Evolutionary conservation across 2,888 invertebrate species (phyloP).

Genomic region (Mythimna impura): DNA sequence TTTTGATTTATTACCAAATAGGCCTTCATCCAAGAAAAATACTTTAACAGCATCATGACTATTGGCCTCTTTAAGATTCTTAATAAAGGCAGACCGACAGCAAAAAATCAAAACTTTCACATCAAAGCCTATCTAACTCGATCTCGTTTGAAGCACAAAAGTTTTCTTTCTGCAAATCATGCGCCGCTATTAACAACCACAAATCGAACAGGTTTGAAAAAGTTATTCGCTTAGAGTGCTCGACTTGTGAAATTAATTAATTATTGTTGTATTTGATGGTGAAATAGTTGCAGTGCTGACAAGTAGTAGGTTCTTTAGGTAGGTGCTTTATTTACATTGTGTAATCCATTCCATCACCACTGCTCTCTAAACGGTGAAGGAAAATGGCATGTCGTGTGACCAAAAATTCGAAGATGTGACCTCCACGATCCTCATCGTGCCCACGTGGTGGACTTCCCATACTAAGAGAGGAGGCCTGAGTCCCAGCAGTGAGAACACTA

Average conservation of each 20-base stretch:
- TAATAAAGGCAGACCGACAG: slow-evolving; percentile 13
- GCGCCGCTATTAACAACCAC: slow-evolving; percentile 39
- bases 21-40: background rate
- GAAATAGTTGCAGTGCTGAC: too few species aligned
- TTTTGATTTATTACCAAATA: background rate
- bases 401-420: too few species aligned
- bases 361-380: too few species aligned
- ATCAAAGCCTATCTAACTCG: slow-evolving; percentile 29
- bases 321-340: background rate
- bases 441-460: too few species aligned
- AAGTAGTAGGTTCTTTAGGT: too few species aligned
- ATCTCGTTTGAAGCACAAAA: slow-evolving; percentile 42
- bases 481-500: too few species aligned
- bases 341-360: background rate
- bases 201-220: slow-evolving; percentile 36
- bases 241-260: slow-evolving; percentile 33
- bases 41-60: background rate
- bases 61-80: background rate
- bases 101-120: slow-evolving; percentile 32
- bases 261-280: background rate
- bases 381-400: too few species aligned
- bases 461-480: too few species aligned
- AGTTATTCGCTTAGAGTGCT: slow-evolving; percentile 1
- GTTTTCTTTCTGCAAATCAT: slow-evolving; percentile 51
- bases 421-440: too few species aligned